A percentile compares a stretch with the other conserved stretches of the same genome.
These are phyloP conservation scores for Nasonia oneida DNA, from an alignment of 2,888 invertebrate species.

Conservation along the genomic window DNA sequence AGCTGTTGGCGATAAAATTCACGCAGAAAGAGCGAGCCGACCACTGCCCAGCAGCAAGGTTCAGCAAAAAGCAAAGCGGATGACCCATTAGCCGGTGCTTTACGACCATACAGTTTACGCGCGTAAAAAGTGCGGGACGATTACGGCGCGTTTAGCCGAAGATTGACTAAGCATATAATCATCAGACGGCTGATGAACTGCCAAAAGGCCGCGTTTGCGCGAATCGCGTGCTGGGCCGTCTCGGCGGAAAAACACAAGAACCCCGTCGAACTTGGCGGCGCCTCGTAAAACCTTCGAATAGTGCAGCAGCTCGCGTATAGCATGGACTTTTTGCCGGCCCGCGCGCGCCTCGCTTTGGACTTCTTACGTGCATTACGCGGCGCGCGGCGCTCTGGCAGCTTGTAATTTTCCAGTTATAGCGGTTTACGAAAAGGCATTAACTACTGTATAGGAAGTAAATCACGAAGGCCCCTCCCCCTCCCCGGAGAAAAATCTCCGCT, in stretches of 20 bases:
- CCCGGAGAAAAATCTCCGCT: neutral
- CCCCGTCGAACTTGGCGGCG: neutral
- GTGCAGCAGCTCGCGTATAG: neutral
- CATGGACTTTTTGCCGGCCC: neutral
- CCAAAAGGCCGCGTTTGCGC: neutral
- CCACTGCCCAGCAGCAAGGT: neutral
- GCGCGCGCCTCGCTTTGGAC: neutral
- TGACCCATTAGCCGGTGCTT: neutral
- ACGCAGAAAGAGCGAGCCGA: neutral
- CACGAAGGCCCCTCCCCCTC: neutral
- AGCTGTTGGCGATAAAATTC: neutral
- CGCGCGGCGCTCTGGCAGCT: neutral
- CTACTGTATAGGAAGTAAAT: slow-evolving; percentile 28
- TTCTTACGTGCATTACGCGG: neutral
- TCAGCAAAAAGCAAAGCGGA: neutral
- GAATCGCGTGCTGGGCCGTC: neutral
- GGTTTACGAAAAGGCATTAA: slow-evolving; percentile 27
- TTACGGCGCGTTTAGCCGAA: neutral
- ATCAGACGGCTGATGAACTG: neutral
- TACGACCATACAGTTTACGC: neutral
- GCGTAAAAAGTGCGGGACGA: neutral
- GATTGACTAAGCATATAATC: neutral
- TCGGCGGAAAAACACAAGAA: neutral
- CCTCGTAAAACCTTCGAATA: neutral
- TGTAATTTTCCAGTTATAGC: slow-evolving; percentile 31